phyloP scores from a whole-genome alignment of 2,888 invertebrate genomes.

The Phymatocera aterrima region DNA sequence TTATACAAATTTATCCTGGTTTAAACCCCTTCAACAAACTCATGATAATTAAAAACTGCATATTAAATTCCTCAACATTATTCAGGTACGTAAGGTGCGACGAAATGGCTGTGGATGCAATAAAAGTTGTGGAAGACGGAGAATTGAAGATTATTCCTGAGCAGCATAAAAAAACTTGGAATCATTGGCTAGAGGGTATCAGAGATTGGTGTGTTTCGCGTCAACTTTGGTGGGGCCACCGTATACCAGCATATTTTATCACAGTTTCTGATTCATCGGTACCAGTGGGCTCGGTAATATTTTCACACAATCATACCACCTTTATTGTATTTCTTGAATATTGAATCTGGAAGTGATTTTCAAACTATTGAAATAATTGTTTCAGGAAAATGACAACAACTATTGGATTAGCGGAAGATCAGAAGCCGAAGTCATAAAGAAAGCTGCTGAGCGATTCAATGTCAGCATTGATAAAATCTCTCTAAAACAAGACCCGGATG shows the following conservation, averaged over 20 bases:
- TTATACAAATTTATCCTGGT: background rate
- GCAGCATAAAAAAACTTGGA: conserved; percentile 94
- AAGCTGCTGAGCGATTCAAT: conserved; percentile 85
- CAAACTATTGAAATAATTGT: background rate
- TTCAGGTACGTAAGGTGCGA: conserved; percentile 88
- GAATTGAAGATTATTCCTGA: conserved; percentile 94
- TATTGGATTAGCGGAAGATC: conserved; percentile 78
- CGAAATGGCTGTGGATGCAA: conserved; percentile 92
- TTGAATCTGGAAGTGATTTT: background rate
- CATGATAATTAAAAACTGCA: background rate
- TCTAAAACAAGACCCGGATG: conserved; percentile 92
- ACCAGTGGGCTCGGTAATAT: conserved; percentile 65
- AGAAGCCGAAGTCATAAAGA: conserved; percentile 85
- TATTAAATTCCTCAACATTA: background rate
- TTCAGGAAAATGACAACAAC: conserved; percentile 72
- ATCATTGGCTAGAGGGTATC: conserved; percentile 96
- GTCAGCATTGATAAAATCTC: conserved; percentile 77
- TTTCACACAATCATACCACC: conserved; percentile 49
- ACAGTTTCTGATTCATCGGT: conserved; percentile 75
- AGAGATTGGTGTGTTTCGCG: conserved; percentile 99
- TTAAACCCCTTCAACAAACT: no score
- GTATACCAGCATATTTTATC: conserved; percentile 95
- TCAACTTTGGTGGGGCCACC: conserved; percentile 99
- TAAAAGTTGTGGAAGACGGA: conserved; percentile 86
- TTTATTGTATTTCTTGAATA: background rate